Conservation (phyloP, 1,140 invertebrate species). For the Drosophila nigromelanica region DNA sequence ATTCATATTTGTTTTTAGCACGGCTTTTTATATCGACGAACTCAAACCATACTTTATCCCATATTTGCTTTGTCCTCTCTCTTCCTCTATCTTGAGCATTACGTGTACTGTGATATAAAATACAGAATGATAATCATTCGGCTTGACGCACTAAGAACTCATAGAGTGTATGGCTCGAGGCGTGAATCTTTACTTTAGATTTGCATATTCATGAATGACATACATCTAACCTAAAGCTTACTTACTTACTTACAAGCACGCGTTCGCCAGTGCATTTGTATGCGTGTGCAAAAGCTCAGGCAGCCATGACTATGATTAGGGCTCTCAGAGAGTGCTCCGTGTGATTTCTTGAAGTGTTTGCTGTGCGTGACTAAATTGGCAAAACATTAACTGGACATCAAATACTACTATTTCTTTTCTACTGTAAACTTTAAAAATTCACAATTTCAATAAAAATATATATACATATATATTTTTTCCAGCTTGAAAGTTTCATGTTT, state of each 20-base stretch:
- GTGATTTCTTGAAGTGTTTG: background rate
- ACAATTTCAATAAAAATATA: too few relatives aligned
- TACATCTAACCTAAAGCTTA: slow-evolving; percentile 18
- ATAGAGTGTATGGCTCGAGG: background rate
- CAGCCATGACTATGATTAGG: background rate
- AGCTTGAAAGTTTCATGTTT: too few relatives aligned
- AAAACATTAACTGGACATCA: background rate
- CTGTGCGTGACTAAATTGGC: slow-evolving; percentile 1
- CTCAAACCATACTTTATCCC: background rate
- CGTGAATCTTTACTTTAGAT: slow-evolving; percentile 19
- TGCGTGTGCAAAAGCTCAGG: slow-evolving; percentile 19
- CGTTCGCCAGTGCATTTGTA: background rate
- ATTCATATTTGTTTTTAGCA: slow-evolving; percentile 62
- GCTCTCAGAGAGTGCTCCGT: background rate
- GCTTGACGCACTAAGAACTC: slow-evolving; percentile 6
- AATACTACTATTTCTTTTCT: background rate
- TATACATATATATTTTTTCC: too few relatives aligned
- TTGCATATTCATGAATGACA: slow-evolving; percentile 28
- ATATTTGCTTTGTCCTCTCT: background rate
- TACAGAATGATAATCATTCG: slow-evolving; percentile 1
- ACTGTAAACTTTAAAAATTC: too few relatives aligned
- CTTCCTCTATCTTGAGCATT: slow-evolving; percentile 17
- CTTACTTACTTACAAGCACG: slow-evolving; percentile 19
- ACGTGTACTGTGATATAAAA: slow-evolving; percentile 34
- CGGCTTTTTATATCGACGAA: slow-evolving; percentile 45